Evolutionary conservation across 1,140 invertebrate genomes (phyloP).

Genomic region (Cephus cinctus): DNA sequence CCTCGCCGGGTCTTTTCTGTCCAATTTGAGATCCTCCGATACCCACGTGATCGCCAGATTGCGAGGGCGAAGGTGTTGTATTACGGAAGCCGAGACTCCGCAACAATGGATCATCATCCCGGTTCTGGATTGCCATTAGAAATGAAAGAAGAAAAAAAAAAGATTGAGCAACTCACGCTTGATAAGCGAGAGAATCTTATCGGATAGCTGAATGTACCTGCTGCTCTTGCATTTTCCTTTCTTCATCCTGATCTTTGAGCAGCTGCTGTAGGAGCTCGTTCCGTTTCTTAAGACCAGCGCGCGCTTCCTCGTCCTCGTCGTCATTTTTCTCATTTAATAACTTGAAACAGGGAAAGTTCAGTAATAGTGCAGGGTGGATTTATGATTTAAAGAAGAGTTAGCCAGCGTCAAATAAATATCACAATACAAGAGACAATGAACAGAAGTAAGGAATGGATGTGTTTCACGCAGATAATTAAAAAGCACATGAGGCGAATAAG

Average conservation of each 20-base stretch:
- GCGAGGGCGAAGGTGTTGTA: conserved; percentile 55
- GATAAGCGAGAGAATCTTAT: background rate
- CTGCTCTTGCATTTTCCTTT: conserved; percentile 42
- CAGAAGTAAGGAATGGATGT: too few species aligned
- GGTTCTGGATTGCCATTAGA: conserved; percentile 27
- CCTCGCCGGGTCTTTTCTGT: conserved; percentile 69
- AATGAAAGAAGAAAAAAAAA: background rate
- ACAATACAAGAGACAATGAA: too few species aligned
- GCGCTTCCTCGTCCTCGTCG: conserved; percentile 69
- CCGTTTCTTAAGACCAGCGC: conserved; percentile 59
- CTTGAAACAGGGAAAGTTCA: conserved; percentile 55
- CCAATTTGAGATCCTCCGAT: conserved; percentile 54
- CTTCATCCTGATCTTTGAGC: conserved; percentile 64
- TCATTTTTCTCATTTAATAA: conserved; percentile 83
- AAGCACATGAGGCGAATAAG: too few species aligned
- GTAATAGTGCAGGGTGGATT: too few species aligned
- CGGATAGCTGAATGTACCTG: conserved; percentile 32
- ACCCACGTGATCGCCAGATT: conserved; percentile 40
- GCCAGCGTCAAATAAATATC: too few species aligned
- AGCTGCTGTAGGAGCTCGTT: conserved; percentile 80
- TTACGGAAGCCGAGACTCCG: conserved; percentile 63
- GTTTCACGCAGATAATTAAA: too few species aligned
- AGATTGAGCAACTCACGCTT: background rate
- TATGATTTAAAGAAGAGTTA: too few species aligned
- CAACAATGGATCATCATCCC: conserved; percentile 59